Evolutionary conservation across 2,113 vertebrate species (phyloP).

Genomic region (Rana temporaria): DNA sequence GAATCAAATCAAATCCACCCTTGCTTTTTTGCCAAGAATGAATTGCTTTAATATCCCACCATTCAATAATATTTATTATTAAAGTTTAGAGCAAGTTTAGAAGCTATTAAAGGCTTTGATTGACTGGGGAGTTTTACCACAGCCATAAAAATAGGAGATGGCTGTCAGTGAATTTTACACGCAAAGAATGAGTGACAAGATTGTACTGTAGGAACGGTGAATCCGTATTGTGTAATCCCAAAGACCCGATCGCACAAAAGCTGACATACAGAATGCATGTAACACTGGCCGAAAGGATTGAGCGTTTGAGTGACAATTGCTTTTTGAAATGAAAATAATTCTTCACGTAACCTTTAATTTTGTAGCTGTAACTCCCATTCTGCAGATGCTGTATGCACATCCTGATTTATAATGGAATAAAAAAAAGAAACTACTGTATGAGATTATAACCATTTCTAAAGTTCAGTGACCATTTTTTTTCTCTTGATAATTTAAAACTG

Average conservation of each 20-base stretch:
- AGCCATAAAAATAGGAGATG: slow-evolving; percentile 51
- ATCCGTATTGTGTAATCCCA: slow-evolving; percentile 19
- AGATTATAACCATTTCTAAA: too few relatives aligned
- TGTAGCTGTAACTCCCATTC: too few relatives aligned
- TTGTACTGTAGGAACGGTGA: slow-evolving; percentile 34
- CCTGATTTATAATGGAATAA: too few relatives aligned
- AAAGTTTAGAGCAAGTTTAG: slow-evolving; percentile 70
- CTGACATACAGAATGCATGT: neutral
- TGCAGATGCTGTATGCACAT: too few relatives aligned
- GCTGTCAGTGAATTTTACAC: slow-evolving; percentile 57
- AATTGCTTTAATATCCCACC: slow-evolving; percentile 86
- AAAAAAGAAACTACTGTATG: too few relatives aligned
- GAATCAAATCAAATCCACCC: slow-evolving; percentile 70
- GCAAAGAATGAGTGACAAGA: slow-evolving; percentile 64
- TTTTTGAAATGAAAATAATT: neutral
- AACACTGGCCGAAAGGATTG: neutral
- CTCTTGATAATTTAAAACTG: too few relatives aligned
- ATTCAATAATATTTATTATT: slow-evolving; percentile 83
- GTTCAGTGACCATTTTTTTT: too few relatives aligned
- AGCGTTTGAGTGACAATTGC: neutral
- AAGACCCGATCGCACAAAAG: slow-evolving; percentile 10
- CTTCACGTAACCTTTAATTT: too few relatives aligned
- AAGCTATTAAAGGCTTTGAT: slow-evolving; percentile 57
- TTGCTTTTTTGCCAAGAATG: slow-evolving; percentile 72
- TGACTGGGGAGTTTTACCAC: slow-evolving; percentile 57